phyloP scores from a whole-genome alignment of 2,888 invertebrate genomes.

The Ochlodes sylvanus region DNA sequence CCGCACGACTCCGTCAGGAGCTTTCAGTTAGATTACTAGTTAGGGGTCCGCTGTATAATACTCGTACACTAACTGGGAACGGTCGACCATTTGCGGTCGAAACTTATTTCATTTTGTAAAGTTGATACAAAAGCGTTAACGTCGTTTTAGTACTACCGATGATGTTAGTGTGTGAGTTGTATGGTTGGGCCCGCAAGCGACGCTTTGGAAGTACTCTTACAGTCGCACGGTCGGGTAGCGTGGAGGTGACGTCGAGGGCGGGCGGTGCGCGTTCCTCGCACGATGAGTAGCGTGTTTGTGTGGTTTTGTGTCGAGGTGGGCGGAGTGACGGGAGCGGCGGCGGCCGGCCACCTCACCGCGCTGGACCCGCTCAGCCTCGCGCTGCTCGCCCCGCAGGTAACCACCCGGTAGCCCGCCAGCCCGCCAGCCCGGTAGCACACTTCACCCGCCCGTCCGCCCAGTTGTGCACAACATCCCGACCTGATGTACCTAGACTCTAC shows the following conservation, averaged over 20 bases:
- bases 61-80: constrained; percentile 33
- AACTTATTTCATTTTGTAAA: constrained; percentile 23
- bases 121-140: constrained; percentile 5
- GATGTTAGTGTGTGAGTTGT: neutral
- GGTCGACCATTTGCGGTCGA: constrained; percentile 13
- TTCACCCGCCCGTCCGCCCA: constrained; percentile 32
- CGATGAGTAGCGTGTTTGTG: constrained; percentile 84
- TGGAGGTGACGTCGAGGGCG: constrained; percentile 63
- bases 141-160: neutral
- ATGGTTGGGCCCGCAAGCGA: constrained; percentile 1
- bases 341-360: constrained; percentile 84
- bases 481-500: too few species aligned
- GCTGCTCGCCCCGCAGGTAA: constrained; percentile 84
- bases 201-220: constrained; percentile 14
- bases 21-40: constrained; percentile 48
- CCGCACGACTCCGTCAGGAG: constrained; percentile 54
- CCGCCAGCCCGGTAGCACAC: neutral
- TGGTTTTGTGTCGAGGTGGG: constrained; percentile 86
- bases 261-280: constrained; percentile 66
- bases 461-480: too few species aligned
- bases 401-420: constrained; percentile 54
- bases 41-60: constrained; percentile 39
- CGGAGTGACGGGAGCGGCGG: constrained; percentile 84
- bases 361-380: constrained; percentile 85
- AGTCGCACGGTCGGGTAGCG: constrained; percentile 46